Conservation (phyloP, 2,888 invertebrate genomes). For the Ellobium chinense region DNA sequence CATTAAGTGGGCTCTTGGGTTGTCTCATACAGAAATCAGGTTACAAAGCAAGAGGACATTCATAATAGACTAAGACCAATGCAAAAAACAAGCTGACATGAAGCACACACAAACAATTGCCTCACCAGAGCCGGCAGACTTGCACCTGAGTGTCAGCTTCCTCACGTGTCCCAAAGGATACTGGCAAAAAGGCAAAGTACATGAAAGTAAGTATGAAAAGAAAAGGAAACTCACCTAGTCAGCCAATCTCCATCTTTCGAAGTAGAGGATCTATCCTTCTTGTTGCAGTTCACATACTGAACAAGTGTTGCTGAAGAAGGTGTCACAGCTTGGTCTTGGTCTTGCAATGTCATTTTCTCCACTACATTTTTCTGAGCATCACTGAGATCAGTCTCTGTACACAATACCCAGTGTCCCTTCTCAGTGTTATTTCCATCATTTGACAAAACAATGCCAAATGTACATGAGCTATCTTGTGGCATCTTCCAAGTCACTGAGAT, state of each 20-base stretch:
- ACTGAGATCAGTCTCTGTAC: neutral
- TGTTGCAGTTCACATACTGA: neutral
- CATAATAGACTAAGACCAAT: no score
- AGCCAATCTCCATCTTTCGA: neutral
- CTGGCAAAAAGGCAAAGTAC: no score
- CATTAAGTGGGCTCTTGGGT: no score
- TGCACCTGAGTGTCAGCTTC: no score
- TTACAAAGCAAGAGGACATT: no score
- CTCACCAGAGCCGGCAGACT: no score
- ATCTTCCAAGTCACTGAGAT: constrained; percentile 3
- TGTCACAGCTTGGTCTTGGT: neutral
- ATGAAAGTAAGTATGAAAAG: no score
- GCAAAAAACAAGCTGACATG: no score
- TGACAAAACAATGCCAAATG: constrained; percentile 7
- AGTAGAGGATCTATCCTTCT: neutral
- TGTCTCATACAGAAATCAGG: no score
- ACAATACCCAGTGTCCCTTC: neutral
- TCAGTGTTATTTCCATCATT: neutral
- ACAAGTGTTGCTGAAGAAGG: neutral
- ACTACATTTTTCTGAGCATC: neutral
- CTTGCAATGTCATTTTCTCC: neutral
- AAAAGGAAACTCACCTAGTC: no score
- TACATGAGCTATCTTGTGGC: neutral
- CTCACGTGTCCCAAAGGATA: no score
- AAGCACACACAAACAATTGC: no score